Percentiles rank a stretch among this genome's conserved stretches.
Evolutionary conservation across 2,113 vertebrate species (phyloP).

Genomic region (Corydoras sp.): DNA sequence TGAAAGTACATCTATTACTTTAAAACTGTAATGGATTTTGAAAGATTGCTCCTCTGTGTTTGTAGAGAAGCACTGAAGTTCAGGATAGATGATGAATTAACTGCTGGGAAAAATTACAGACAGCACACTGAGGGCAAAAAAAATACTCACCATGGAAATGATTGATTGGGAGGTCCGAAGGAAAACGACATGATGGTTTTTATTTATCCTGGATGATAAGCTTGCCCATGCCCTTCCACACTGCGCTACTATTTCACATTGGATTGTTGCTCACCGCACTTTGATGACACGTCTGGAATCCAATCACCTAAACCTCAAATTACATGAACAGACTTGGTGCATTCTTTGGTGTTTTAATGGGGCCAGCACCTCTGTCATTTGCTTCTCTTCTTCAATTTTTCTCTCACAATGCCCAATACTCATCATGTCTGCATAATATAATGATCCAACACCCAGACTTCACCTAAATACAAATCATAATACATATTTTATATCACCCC

Average conservation of each 20-base stretch:
- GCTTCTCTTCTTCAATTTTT: slow-evolving; percentile 25
- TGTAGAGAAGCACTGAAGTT: slow-evolving; percentile 50
- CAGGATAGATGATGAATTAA: slow-evolving; percentile 70
- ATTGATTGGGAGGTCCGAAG: slow-evolving; percentile 54
- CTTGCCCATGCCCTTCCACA: slow-evolving; percentile 52
- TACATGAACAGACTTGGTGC: slow-evolving; percentile 46
- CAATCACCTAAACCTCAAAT: slow-evolving; percentile 59
- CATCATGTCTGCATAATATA: slow-evolving; percentile 13
- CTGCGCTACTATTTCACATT: slow-evolving; percentile 46
- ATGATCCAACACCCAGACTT: slow-evolving; percentile 1
- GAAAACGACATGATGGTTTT: slow-evolving; percentile 58
- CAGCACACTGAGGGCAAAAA: slow-evolving; percentile 42
- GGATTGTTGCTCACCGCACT: slow-evolving; percentile 63
- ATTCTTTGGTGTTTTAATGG: slow-evolving; percentile 48
- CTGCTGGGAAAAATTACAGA: slow-evolving; percentile 70
- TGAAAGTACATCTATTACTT: slow-evolving; percentile 40
- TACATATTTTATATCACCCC: slow-evolving; percentile 1
- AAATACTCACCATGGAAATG: slow-evolving; percentile 53
- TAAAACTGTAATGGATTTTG: slow-evolving; percentile 63
- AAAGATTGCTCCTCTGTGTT: slow-evolving; percentile 62
- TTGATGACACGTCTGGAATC: slow-evolving; percentile 61
- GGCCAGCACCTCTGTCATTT: slow-evolving; percentile 49
- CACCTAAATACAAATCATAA: slow-evolving; percentile 15
- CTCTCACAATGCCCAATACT: slow-evolving; percentile 17
- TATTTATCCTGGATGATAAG: slow-evolving; percentile 61